Evolutionary conservation across 53 echinoderm and acorn worm species (phyloP), one percentile per base, ranked within the genome.

Genomic region (Temnopleurus reevesii): DNA sequence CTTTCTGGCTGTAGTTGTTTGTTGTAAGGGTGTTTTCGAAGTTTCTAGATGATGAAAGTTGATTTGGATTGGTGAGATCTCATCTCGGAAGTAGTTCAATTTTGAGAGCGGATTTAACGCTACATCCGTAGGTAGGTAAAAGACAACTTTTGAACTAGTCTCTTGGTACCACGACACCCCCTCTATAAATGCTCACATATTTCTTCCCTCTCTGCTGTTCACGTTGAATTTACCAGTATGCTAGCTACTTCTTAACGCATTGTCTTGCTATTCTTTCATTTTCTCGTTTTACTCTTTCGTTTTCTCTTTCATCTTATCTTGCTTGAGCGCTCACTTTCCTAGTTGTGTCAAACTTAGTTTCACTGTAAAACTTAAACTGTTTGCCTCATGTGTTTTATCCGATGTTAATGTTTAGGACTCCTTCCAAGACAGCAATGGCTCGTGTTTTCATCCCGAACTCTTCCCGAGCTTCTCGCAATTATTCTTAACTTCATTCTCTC

Each of bases 81-180:
- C 15, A 79, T 79, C 79, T 28, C 24, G 79, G 79, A 79, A 79
- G 79, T 79, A 46, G 79, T 79, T 79, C 27, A 79, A 79, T 79
- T 79, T 71, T 36, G 71, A 71, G n/a, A 71, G 41, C 71, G 71
- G 71, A 71, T 38, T 71, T 71, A 71, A 71, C 71, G 71, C 71
- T 71, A 71, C 23, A 71, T 71, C 71, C 71, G 71, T 41, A 38
- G 71, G 71, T 71, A 38, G 71, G 35, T n/a, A n/a, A n/a, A n/a
- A 23, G 71, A 71, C 71, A 71, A 71, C 71, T 71, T 71, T 71
- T 71, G 71, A 71, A 36, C 71, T 41, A 71, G 36, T 41, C 41
- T 13, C 12, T 27, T 60, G n/a, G n/a, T n/a, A n/a, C n/a, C 60
- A 7, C 28, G 27, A 21, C 43, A 10, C 17, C 9, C 65, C 33